These are phyloP conservation scores for Phoebastria nigripes DNA, from an alignment of 2,797 vertebrate species.

Conservation along the genomic window DNA sequence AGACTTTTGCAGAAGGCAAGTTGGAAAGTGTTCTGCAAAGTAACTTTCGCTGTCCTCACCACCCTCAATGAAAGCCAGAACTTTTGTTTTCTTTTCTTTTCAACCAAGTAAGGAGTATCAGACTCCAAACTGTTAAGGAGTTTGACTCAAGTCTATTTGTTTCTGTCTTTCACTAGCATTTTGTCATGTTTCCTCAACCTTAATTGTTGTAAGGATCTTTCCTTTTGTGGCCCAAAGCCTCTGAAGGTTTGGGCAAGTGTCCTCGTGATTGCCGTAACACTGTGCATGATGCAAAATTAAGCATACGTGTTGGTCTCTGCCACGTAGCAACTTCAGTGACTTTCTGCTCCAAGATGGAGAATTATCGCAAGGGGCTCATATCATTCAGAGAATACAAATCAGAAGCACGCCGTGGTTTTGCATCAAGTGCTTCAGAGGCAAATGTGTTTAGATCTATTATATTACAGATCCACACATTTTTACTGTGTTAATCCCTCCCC, in stretches of 20 bases:
- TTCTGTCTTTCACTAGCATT: background rate
- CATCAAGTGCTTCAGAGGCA: background rate
- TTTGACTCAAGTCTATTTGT: background rate
- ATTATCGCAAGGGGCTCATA: background rate
- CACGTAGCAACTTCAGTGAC: fast-evolving
- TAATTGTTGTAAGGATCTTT: background rate
- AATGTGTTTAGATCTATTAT: background rate
- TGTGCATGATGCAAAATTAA: background rate
- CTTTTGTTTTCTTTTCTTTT: background rate
- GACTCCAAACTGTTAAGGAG: background rate
- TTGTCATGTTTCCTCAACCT: background rate
- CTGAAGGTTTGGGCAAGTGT: background rate
- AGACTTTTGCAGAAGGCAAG: slow-evolving; percentile 13
- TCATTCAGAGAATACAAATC: background rate
- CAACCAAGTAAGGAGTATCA: background rate
- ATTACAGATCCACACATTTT: background rate
- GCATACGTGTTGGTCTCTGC: fast-evolving
- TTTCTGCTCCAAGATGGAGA: background rate
- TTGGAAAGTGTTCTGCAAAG: background rate
- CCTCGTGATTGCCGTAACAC: background rate
- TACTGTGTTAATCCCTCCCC: background rate
- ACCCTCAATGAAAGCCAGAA: background rate
- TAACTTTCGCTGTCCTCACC: slow-evolving; percentile 8
- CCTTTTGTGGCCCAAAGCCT: background rate
- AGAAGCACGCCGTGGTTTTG: background rate